Evolutionary conservation across 2,113 vertebrate genomes (phyloP), one percentile per base, ranked within the genome.

Genomic region (Merops nubicus): DNA sequence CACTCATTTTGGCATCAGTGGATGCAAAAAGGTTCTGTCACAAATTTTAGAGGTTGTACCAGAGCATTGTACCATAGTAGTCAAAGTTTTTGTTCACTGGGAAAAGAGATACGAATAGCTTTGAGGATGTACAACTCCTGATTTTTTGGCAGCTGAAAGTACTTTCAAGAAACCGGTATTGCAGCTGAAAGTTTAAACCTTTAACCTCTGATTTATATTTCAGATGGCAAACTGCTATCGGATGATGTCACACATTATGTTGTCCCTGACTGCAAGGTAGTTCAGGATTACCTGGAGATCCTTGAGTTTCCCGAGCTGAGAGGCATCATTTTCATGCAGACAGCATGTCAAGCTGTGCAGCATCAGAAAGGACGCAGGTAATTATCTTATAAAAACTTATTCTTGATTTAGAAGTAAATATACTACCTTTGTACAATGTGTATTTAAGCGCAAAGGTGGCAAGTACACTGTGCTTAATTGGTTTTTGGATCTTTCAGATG

Each of bases 281-380:
- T 99, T 78, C 98, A 98, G 14, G 98, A 99, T 97, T 99, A 98
- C 96, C 98, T 99, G 51, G 99, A 99, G 98, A 97, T 99, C 56
- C 97, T 99, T 29, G 99, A 99, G 96, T 98, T 99, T 83, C 98
- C 98, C 0, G 99, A 99, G 96, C 93, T 99, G 91, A 98, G 98
- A 78, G 99, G 99, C 22, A 94, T 99, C 72, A 95, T 99, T 50
- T 99, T 99, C 97, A 99, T 99, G 51, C 99, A 99, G 91, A 99
- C 99, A 5, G 98, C 99, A 12, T 99, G 99, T 92, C 99, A 99
- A 91, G 98, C 98, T 28, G 96, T 99, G 73, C 99, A 99, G 17
- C 98, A 99, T 94, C 98, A 98, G 78, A 98, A 99, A 81, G 99
- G 99, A 76, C 99, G 99, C 93, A 99, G 99, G 99, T 99, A 98